Conservation (phyloP, 64 coral and sea anemone genomes). For the Pachyseris speciosa region DNA sequence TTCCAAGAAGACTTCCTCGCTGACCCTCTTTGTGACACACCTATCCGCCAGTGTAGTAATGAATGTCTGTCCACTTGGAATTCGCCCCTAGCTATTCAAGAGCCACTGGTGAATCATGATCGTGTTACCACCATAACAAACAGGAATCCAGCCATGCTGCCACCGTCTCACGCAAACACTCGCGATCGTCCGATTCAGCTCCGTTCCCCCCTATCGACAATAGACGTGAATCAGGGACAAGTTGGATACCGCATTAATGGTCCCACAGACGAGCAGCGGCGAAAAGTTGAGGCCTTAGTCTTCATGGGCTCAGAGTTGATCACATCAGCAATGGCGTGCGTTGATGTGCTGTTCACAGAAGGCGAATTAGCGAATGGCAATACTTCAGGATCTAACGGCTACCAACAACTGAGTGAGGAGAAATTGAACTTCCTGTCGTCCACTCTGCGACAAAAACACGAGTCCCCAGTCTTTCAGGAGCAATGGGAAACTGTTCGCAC, state of each 20-base stretch:
- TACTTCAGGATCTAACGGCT: neutral
- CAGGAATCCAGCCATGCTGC: neutral
- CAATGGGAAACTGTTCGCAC: no score
- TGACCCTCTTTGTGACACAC: neutral
- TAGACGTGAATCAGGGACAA: neutral
- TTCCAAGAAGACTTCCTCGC: neutral
- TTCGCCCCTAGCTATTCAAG: neutral
- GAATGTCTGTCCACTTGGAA: neutral
- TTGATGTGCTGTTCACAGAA: slow-evolving; percentile 7
- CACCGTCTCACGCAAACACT: neutral
- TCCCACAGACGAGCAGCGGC: neutral
- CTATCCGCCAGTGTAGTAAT: neutral
- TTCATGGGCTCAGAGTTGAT: neutral
- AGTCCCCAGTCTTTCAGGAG: no score
- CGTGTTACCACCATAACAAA: neutral
- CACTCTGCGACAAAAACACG: neutral
- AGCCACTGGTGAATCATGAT: neutral
- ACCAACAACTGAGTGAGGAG: neutral
- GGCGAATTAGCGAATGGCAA: neutral
- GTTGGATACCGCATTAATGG: neutral
- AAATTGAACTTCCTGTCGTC: neutral
- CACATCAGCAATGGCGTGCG: neutral
- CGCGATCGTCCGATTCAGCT: neutral
- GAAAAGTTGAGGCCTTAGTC: neutral
- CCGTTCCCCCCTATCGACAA: neutral